Conservation (phyloP, 2,888 invertebrate genomes). For the Agapostemon virescens region DNA sequence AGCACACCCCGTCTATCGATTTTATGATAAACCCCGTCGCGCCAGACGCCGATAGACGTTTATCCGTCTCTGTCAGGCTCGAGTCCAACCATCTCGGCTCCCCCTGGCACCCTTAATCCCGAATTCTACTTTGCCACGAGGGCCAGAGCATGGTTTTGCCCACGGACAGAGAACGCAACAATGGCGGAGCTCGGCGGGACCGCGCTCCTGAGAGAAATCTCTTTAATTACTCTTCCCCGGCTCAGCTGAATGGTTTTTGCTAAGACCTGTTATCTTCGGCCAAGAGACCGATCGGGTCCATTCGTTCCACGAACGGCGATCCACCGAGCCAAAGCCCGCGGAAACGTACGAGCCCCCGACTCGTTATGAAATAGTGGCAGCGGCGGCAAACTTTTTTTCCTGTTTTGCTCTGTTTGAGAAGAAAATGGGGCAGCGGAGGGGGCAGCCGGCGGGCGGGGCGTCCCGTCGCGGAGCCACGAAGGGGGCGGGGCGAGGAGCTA, state of each 20-base stretch:
- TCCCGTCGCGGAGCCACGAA: not conserved
- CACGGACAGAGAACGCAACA: conserved; percentile 27
- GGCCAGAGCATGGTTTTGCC: conserved; percentile 43
- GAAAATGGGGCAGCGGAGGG: too few species aligned
- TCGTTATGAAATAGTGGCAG: conserved; percentile 42
- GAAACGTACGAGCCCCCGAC: conserved; percentile 1
- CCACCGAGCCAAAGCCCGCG: not conserved
- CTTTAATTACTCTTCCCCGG: conserved; percentile 57
- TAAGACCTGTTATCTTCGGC: conserved; percentile 44
- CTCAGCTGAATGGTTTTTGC: conserved; percentile 43
- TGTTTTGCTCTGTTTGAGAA: not conserved
- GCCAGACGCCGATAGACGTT: conserved; percentile 43
- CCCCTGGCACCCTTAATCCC: conserved; percentile 33
- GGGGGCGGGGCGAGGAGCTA: not conserved
- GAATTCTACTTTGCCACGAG: conserved; percentile 49
- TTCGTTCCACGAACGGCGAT: conserved; percentile 39
- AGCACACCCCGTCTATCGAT: conserved; percentile 44
- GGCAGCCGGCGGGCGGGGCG: not conserved
- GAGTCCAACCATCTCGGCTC: conserved; percentile 17
- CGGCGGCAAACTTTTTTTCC: too few species aligned
- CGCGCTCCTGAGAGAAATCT: conserved; percentile 50
- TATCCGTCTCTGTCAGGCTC: conserved; percentile 53
- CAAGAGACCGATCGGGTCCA: conserved; percentile 50
- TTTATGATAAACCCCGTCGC: conserved; percentile 49
- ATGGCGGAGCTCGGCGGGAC: conserved; percentile 40